Percentiles rank a stretch among this genome's conserved stretches.
phyloP scores from a whole-genome alignment of 2,797 vertebrate genomes.

The Propithecus perrieri region DNA sequence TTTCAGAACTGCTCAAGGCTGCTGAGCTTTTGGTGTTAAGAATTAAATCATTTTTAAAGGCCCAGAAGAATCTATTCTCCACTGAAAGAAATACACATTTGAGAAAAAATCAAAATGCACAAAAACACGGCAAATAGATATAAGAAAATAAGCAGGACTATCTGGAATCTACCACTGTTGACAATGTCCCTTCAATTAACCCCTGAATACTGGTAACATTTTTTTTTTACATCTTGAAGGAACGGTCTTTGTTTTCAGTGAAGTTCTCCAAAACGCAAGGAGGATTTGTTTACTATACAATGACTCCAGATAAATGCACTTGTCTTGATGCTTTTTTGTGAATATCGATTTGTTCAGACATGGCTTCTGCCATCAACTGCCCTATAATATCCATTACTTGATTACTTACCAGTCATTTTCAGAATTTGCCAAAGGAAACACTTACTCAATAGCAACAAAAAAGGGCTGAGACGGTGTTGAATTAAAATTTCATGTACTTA shows the following conservation, averaged over 20 bases:
- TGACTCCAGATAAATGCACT: background rate
- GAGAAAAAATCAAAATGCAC: slow-evolving; percentile 10
- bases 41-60: slow-evolving; percentile 62
- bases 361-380: background rate
- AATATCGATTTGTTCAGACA: slow-evolving; percentile 10
- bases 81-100: slow-evolving; percentile 36
- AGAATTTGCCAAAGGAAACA: background rate
- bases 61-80: slow-evolving; percentile 9
- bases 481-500: background rate
- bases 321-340: background rate
- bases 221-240: background rate
- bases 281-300: background rate
- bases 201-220: background rate
- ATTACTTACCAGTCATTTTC: background rate
- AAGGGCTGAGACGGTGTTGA: background rate
- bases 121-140: background rate
- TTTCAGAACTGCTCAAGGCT: slow-evolving; percentile 31
- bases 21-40: slow-evolving; percentile 1
- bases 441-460: background rate
- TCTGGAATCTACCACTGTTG: background rate
- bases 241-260: background rate
- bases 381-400: background rate
- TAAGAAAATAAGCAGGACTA: background rate
- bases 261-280: background rate
- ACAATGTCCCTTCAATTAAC: background rate